These are phyloP conservation scores for Dipodomys stephensi DNA, from an alignment of 2,113 vertebrate species.

Conservation along the genomic window DNA sequence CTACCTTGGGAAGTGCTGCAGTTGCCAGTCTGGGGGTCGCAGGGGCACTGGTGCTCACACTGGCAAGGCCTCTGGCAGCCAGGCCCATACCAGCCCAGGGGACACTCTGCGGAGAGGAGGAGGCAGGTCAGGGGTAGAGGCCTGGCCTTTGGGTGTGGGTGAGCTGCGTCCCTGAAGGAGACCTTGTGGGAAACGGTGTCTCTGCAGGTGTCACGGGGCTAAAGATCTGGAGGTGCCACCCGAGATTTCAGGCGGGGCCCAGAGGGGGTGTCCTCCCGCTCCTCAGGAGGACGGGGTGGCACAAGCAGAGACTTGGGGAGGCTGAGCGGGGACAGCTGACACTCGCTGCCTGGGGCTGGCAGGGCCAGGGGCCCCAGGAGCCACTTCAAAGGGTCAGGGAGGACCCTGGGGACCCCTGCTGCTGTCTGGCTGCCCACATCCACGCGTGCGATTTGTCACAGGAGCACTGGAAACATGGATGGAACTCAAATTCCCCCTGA, in stretches of 20 bases:
- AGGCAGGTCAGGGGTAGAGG: not conserved
- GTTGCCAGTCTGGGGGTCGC: slow-evolving; percentile 90
- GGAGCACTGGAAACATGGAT: not conserved
- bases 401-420: not conserved
- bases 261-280: not conserved
- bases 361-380: not conserved
- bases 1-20: slow-evolving; percentile 92
- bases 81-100: slow-evolving; percentile 90
- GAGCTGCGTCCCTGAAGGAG: rapidly evolving
- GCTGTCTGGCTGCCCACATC: not conserved
- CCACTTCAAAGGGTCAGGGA: not conserved
- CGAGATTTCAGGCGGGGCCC: not conserved
- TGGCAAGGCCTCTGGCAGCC: slow-evolving; percentile 87
- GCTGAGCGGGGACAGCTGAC: too few relatives aligned
- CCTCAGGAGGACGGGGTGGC: not conserved
- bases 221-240: not conserved
- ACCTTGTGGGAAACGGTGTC: not conserved
- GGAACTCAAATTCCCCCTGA: too few relatives aligned
- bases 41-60: slow-evolving; percentile 90
- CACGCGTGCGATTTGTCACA: too few relatives aligned
- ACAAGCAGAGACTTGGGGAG: too few relatives aligned
- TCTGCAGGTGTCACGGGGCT: not conserved
- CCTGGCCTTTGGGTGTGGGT: not conserved
- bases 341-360: not conserved
- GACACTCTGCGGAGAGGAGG: slow-evolving; percentile 87